Conservation (phyloP, 35 echinoderm and acorn worm species). For the Diadema setosum region DNA sequence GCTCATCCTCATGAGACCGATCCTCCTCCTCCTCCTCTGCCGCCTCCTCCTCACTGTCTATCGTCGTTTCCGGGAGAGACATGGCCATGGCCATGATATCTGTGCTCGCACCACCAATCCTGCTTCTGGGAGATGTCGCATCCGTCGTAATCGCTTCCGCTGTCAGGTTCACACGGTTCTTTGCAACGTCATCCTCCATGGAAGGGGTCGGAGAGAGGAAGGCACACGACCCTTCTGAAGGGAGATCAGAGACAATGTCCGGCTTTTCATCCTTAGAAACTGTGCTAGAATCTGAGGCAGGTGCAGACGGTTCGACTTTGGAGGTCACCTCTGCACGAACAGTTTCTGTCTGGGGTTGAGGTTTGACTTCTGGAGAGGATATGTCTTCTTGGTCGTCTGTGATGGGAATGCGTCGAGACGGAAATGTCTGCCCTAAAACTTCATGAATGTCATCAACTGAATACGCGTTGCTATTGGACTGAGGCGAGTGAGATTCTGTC, state of each 20-base stretch:
- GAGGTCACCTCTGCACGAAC: neutral
- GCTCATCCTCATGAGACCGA: neutral
- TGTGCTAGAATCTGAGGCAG: neutral
- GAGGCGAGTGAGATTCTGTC: neutral
- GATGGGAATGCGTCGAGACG: neutral
- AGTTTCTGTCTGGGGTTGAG: neutral
- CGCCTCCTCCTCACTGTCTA: constrained; percentile 15
- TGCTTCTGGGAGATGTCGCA: neutral
- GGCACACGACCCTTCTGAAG: constrained; percentile 17
- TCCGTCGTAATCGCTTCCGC: neutral
- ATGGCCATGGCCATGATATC: constrained; percentile 44
- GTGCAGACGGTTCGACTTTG: neutral
- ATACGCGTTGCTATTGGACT: neutral
- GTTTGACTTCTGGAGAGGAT: neutral
- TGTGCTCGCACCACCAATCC: neutral
- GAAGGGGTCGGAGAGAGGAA: constrained; percentile 27
- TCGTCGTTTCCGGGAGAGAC: constrained; percentile 9
- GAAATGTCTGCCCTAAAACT: neutral
- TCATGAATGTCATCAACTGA: constrained; percentile 23
- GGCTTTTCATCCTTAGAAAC: neutral
- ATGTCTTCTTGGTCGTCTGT: neutral
- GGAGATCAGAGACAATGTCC: constrained; percentile 14
- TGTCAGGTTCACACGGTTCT: neutral
- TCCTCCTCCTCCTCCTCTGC: neutral
- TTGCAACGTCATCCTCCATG: constrained; percentile 16